phyloP scores from a whole-genome alignment of 2,888 invertebrate species.

The Scotopteryx bipunctaria region DNA sequence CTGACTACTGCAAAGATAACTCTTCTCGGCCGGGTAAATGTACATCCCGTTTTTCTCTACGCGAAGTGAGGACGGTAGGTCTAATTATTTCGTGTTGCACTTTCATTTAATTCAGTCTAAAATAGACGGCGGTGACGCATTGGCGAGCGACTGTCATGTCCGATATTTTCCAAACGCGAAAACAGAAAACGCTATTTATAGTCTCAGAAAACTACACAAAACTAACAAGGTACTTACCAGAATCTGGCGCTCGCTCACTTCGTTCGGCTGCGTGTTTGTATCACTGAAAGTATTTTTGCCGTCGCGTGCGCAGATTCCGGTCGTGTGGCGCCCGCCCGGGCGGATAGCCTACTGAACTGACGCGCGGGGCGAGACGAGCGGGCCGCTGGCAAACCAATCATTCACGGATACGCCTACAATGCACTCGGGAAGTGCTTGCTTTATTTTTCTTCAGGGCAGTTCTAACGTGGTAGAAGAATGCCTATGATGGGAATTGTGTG shows the following conservation, averaged over 20 bases:
- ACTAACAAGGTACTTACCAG: conserved; percentile 62
- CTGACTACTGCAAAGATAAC: conserved; percentile 54
- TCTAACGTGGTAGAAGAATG: background rate
- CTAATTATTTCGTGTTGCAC: conserved; percentile 39
- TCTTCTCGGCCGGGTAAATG: too few species aligned
- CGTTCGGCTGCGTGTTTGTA: conserved; percentile 68
- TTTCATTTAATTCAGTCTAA: conserved; percentile 54
- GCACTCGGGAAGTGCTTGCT: background rate
- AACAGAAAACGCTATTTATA: conserved; percentile 34
- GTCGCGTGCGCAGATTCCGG: conserved; percentile 79
- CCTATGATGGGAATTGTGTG: too few species aligned
- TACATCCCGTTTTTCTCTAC: too few species aligned
- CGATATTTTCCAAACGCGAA: conserved; percentile 39
- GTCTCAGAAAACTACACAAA: background rate
- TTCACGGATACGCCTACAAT: conserved; percentile 17
- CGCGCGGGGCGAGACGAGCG: conserved; percentile 31
- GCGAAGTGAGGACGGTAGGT: conserved; percentile 40
- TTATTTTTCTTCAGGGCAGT: conserved; percentile 2
- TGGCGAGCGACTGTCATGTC: conserved; percentile 16
- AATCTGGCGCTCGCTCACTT: conserved; percentile 76
- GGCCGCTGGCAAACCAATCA: conserved; percentile 18
- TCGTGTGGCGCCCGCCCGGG: conserved; percentile 84
- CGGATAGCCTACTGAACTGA: conserved; percentile 82
- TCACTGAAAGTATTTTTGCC: conserved; percentile 73
- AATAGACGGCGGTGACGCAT: conserved; percentile 30